Evolutionary conservation across 2,113 vertebrate genomes (phyloP).

Genomic region (Nycticryphes semicollaris): DNA sequence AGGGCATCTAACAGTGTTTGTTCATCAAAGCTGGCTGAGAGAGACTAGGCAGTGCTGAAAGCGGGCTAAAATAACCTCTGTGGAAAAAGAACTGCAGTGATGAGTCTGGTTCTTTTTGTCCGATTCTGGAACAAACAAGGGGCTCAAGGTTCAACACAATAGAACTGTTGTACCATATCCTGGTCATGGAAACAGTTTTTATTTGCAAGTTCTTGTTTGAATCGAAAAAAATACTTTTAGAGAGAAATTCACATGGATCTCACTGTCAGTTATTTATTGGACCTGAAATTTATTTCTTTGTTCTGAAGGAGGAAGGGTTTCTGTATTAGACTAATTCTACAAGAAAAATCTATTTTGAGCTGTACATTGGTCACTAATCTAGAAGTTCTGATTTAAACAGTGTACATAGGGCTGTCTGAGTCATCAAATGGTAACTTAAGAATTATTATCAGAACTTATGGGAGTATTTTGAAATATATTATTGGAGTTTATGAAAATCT

Average conservation of each 20-base stretch:
- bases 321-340: background rate
- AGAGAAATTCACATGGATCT: background rate
- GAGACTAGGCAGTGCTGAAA: background rate
- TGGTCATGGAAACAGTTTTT: background rate
- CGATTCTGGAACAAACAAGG: background rate
- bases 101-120: background rate
- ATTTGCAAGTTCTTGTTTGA: background rate
- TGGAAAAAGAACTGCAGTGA: background rate
- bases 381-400: background rate
- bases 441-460: background rate
- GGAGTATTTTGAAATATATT: background rate
- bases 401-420: background rate
- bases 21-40: constrained; percentile 10
- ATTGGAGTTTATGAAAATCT: background rate
- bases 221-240: background rate
- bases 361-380: background rate
- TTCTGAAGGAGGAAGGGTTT: background rate
- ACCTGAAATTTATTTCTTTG: background rate
- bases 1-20: background rate
- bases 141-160: background rate
- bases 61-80: background rate
- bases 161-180: background rate
- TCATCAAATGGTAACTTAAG: background rate
- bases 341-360: background rate
- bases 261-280: background rate